phyloP scores from a whole-genome alignment of 2,888 invertebrate species.

The Eupithecia abbreviata region DNA sequence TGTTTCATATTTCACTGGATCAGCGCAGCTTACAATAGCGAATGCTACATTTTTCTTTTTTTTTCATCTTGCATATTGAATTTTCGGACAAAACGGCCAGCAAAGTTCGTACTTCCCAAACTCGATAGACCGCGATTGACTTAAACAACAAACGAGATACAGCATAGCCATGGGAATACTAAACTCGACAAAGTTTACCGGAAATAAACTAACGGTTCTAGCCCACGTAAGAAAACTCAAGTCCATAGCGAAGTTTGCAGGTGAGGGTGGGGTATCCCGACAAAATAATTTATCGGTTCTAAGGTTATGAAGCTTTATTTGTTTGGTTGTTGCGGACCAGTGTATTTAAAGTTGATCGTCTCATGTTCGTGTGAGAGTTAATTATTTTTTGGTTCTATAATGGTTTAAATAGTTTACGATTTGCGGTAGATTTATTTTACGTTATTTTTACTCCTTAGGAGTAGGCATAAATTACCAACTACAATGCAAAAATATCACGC shows the following conservation, averaged over 20 bases:
- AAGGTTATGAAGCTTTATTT: slow-evolving; percentile 1
- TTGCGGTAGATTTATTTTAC: too few relatives aligned
- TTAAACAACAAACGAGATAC: slow-evolving; percentile 28
- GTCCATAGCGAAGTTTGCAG: slow-evolving; percentile 19
- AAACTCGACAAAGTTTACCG: slow-evolving; percentile 24
- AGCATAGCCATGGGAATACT: slow-evolving; percentile 24
- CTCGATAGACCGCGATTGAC: slow-evolving; percentile 10
- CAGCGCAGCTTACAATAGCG: slow-evolving; percentile 71
- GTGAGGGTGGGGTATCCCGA: not conserved
- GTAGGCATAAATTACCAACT: too few relatives aligned
- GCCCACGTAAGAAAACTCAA: slow-evolving; percentile 23
- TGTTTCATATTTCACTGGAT: slow-evolving; percentile 80
- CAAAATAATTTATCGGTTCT: slow-evolving; percentile 1
- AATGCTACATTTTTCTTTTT: slow-evolving; percentile 55
- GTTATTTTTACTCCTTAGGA: too few relatives aligned
- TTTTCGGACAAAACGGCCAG: slow-evolving; percentile 14
- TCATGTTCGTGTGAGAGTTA: too few relatives aligned
- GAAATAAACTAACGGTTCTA: slow-evolving; percentile 27
- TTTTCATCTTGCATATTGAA: slow-evolving; percentile 33
- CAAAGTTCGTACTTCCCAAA: not conserved
- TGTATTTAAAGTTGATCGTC: not conserved
- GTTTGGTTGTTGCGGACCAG: not conserved
- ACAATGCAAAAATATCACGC: too few relatives aligned
- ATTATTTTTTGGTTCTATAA: too few relatives aligned
- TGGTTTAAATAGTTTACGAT: too few relatives aligned